These are phyloP conservation scores for Phoxinus dragarum DNA, from an alignment of 2,797 vertebrate genomes.

Conservation along the genomic window DNA sequence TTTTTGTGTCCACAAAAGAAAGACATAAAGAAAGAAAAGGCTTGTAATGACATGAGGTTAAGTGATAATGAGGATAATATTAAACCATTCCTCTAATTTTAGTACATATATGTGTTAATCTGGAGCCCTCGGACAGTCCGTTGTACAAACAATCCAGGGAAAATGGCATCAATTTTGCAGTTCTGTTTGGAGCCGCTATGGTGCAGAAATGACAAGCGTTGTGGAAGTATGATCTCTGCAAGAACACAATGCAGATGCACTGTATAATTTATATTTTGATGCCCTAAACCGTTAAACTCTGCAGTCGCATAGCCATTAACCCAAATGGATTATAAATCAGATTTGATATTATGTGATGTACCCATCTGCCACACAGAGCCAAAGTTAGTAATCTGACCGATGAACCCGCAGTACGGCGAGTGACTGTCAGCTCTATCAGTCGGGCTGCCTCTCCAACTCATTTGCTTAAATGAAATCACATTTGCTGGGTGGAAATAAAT, in stretches of 20 bases:
- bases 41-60: not conserved
- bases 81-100: not conserved
- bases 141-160: not conserved
- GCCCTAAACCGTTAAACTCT: constrained; percentile 25
- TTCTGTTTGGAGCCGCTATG: not conserved
- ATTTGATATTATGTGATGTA: constrained; percentile 47
- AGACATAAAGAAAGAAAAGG: not conserved
- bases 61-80: not conserved
- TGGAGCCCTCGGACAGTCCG: not conserved
- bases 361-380: constrained; percentile 29
- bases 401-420: constrained; percentile 30
- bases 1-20: not conserved
- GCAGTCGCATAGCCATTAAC: constrained; percentile 30
- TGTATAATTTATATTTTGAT: constrained; percentile 34
- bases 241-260: constrained; percentile 15
- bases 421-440: constrained; percentile 51
- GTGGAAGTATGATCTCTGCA: not conserved
- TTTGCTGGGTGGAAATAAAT: constrained; percentile 51
- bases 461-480: constrained; percentile 59
- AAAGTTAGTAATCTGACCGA: constrained; percentile 36
- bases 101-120: not conserved
- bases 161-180: not conserved
- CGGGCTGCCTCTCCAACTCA: constrained; percentile 23
- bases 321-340: constrained; percentile 52
- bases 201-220: not conserved